phyloP scores from a whole-genome alignment of 1,140 invertebrate species.

The Chymomyza costata region DNA sequence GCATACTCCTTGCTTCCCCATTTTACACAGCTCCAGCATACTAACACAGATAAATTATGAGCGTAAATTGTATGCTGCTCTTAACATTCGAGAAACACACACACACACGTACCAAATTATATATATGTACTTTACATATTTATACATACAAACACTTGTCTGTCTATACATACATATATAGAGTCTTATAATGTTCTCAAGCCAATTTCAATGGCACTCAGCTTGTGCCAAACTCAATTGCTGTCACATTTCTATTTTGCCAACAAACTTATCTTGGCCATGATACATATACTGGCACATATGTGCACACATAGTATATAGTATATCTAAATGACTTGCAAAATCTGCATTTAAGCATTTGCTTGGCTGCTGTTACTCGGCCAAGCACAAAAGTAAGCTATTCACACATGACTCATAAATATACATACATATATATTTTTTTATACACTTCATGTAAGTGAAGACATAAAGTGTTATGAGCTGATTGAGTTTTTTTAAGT shows the following conservation, averaged over 20 bases:
- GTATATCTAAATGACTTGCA: too few species aligned
- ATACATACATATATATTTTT: conserved; percentile 1
- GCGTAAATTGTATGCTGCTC: conserved; percentile 40
- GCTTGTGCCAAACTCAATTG: conserved; percentile 21
- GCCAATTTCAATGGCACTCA: too few species aligned
- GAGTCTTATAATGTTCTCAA: not conserved
- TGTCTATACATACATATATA: too few species aligned
- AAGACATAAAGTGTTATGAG: too few species aligned
- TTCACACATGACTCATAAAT: not conserved
- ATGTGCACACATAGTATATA: conserved; percentile 6
- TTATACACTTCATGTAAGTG: too few species aligned
- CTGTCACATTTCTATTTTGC: conserved; percentile 16
- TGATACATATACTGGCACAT: too few species aligned
- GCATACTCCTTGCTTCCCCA: too few species aligned
- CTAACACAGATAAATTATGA: conserved; percentile 40
- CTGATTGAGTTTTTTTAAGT: too few species aligned
- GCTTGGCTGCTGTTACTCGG: too few species aligned
- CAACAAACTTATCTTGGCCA: conserved; percentile 3
- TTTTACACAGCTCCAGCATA: too few species aligned
- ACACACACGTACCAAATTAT: too few species aligned
- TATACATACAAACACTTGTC: not conserved
- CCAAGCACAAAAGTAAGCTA: not conserved
- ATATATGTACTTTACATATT: too few species aligned
- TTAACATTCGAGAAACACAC: conserved; percentile 1
- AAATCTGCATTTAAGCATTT: conserved; percentile 7